These are phyloP conservation scores for Bufotes viridis DNA, from an alignment of 2,797 vertebrate genomes.

Conservation along the genomic window DNA sequence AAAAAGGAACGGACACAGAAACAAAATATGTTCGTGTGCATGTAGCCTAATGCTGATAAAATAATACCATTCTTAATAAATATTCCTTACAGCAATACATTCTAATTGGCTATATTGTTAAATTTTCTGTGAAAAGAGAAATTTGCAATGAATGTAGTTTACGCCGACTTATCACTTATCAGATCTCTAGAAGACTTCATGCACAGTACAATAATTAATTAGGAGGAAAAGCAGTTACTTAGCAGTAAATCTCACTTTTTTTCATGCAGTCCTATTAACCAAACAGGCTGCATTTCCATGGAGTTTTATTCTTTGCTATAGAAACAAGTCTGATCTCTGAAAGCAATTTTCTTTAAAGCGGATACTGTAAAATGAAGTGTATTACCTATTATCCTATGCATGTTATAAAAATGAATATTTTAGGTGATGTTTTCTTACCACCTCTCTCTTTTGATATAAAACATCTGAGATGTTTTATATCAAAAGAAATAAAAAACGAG, in stretches of 20 bases:
- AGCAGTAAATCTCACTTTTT: neutral
- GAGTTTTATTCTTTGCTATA: neutral
- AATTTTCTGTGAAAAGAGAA: neutral
- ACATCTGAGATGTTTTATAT: neutral
- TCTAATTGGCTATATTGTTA: neutral
- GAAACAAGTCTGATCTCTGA: neutral
- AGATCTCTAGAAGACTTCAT: neutral
- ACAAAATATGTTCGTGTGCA: too few species aligned
- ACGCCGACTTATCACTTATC: neutral
- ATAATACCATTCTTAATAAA: neutral
- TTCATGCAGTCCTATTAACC: neutral
- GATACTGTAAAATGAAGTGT: neutral
- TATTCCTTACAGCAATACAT: neutral
- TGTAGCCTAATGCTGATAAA: neutral
- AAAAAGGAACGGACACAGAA: too few species aligned
- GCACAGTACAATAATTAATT: neutral
- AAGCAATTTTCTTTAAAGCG: neutral
- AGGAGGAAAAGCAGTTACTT: neutral
- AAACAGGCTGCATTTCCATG: neutral
- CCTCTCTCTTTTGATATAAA: neutral
- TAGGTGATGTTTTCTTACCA: neutral
- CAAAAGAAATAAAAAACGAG: conserved; percentile 27
- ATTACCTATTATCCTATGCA: conserved; percentile 8
- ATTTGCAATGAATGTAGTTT: neutral
- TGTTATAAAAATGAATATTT: neutral